These are phyloP conservation scores for Saturnia japonica DNA, from an alignment of 2,888 invertebrate species.

Conservation along the genomic window DNA sequence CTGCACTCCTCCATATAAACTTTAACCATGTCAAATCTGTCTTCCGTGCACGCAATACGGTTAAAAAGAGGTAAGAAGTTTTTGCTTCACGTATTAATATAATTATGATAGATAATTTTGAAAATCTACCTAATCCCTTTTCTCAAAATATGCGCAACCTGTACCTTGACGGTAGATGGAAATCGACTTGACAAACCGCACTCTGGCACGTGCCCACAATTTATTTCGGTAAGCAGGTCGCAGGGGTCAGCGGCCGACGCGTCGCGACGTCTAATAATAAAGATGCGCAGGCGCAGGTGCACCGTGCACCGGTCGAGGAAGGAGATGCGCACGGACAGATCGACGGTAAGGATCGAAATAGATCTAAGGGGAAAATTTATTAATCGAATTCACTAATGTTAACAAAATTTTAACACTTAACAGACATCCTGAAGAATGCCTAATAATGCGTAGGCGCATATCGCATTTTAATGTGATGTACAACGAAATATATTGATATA, in stretches of 20 bases:
- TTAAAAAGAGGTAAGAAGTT: too few relatives aligned
- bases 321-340: constrained; percentile 8
- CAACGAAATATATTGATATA: too few relatives aligned
- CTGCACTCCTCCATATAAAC: too few relatives aligned
- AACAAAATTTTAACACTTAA: neutral
- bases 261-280: constrained; percentile 75
- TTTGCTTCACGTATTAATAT: too few relatives aligned
- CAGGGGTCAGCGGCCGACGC: constrained; percentile 68
- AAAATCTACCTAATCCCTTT: neutral
- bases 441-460: too few relatives aligned
- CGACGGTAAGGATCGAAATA: neutral
- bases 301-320: constrained; percentile 26
- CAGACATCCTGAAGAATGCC: neutral
- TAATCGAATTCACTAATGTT: neutral
- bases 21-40: too few relatives aligned
- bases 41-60: too few relatives aligned
- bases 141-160: neutral
- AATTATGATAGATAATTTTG: neutral
- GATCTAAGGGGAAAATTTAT: constrained; percentile 1
- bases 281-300: constrained; percentile 72
- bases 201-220: constrained; percentile 59
- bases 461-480: too few relatives aligned
- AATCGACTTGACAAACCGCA: neutral
- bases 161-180: constrained; percentile 9
- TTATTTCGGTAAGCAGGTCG: constrained; percentile 80